phyloP scores from a whole-genome alignment of 2,888 invertebrate genomes.

The Zonitis immaculata region DNA sequence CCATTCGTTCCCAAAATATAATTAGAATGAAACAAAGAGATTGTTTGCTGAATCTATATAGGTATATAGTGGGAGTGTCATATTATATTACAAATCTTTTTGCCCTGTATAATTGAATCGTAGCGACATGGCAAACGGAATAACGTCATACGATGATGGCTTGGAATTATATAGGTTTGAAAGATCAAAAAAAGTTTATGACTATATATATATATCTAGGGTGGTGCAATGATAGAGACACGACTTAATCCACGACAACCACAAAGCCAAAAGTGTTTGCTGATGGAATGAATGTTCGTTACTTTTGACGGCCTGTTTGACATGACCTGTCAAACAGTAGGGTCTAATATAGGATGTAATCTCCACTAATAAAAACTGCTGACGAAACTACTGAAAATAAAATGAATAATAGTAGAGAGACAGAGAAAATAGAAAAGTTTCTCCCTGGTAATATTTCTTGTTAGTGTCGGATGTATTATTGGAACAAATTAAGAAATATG shows the following conservation, averaged over 20 bases:
- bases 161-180: conserved; percentile 17
- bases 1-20: not conserved
- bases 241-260: conserved; percentile 19
- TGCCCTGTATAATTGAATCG: conserved; percentile 16
- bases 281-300: conserved; percentile 20
- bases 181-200: conserved; percentile 13
- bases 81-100: conserved; percentile 17
- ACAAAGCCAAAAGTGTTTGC: conserved; percentile 21
- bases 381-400: not conserved
- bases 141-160: conserved; percentile 20
- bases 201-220: too few species aligned
- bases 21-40: not conserved
- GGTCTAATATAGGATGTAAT: conserved; percentile 17
- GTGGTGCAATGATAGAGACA: conserved; percentile 8
- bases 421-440: too few species aligned
- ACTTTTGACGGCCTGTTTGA: conserved; percentile 20
- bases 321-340: conserved; percentile 15
- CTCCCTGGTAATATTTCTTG: not conserved
- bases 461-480: conserved; percentile 11
- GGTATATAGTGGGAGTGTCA: conserved; percentile 1
- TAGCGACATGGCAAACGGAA: conserved; percentile 17
- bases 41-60: too few species aligned
- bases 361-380: conserved; percentile 3
- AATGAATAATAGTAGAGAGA: too few species aligned
- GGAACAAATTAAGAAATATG: conserved; percentile 20